Evolutionary conservation across 2,113 vertebrate genomes (phyloP).

Genomic region (Pitta sordida): DNA sequence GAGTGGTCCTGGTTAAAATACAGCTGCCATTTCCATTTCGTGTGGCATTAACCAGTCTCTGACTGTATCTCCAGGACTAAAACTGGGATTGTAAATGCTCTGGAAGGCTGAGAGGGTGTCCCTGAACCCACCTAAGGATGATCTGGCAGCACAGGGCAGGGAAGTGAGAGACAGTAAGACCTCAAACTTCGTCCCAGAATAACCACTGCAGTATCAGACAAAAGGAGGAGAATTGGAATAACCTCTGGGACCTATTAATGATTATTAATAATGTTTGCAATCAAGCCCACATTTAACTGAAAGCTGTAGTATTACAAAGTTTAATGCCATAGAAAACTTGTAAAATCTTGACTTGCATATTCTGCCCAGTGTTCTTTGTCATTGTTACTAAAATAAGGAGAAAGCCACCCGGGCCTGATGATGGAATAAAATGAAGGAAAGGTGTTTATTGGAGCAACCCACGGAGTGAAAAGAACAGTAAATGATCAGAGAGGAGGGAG

Average conservation of each 20-base stretch:
- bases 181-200: not conserved
- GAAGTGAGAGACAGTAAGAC: not conserved
- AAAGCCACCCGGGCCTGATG: not conserved
- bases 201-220: not conserved
- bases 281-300: not conserved
- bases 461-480: not conserved
- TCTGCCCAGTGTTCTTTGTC: not conserved
- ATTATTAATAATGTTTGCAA: not conserved
- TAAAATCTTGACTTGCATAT: not conserved
- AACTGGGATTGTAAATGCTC: not conserved
- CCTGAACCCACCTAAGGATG: not conserved
- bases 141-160: not conserved
- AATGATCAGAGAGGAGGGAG: constrained; percentile 1
- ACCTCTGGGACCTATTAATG: not conserved
- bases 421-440: not conserved
- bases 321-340: not conserved
- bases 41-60: not conserved
- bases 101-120: not conserved
- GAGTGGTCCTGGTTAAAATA: constrained; percentile 13
- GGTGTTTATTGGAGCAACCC: not conserved
- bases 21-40: constrained; percentile 27
- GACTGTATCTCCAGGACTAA: not conserved
- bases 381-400: not conserved
- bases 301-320: not conserved
- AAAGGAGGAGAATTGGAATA: not conserved